A percentile compares a stretch with the other conserved stretches of the same genome.
Conservation (phyloP, 2,113 vertebrate species). For the Antennarius striatus region DNA sequence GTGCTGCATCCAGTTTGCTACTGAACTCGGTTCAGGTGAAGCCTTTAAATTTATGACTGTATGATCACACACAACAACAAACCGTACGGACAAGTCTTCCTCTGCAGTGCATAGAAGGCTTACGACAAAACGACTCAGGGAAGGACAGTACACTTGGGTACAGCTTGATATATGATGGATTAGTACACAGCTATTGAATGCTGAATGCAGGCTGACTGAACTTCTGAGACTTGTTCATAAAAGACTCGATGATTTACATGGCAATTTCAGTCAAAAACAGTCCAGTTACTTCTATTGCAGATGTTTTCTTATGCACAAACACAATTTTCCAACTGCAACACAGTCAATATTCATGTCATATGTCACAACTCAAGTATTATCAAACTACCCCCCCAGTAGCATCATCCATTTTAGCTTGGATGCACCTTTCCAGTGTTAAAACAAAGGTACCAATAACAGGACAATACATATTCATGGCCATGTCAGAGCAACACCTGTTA, state of each 20-base stretch:
- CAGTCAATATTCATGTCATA: conserved; percentile 18
- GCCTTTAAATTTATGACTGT: conserved; percentile 44
- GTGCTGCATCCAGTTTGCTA: too few species aligned
- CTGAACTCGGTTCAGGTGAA: neutral
- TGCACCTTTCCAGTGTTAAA: conserved; percentile 21
- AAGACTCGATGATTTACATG: neutral
- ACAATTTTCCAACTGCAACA: conserved; percentile 10
- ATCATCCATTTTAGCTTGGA: conserved; percentile 5
- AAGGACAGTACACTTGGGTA: conserved; percentile 27
- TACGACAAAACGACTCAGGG: conserved; percentile 32
- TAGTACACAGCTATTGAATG: neutral
- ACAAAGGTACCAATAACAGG: conserved; percentile 27
- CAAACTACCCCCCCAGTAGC: conserved; percentile 7
- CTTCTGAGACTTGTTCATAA: neutral
- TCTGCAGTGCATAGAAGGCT: conserved; percentile 77
- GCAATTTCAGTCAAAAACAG: conserved; percentile 3
- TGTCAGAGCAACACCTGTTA: conserved; percentile 33
- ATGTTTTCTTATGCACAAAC: conserved; percentile 11
- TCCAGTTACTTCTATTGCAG: conserved; percentile 6
- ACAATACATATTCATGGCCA: conserved; percentile 33
- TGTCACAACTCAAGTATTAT: conserved; percentile 19
- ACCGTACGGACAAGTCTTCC: conserved; percentile 47
- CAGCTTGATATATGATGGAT: conserved; percentile 6
- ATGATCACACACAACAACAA: conserved; percentile 40
- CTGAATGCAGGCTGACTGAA: neutral